A percentile compares a stretch with the other conserved stretches of the same genome.
These are phyloP conservation scores for Dromas ardeola DNA, from an alignment of 2,113 vertebrate species.

Conservation along the genomic window DNA sequence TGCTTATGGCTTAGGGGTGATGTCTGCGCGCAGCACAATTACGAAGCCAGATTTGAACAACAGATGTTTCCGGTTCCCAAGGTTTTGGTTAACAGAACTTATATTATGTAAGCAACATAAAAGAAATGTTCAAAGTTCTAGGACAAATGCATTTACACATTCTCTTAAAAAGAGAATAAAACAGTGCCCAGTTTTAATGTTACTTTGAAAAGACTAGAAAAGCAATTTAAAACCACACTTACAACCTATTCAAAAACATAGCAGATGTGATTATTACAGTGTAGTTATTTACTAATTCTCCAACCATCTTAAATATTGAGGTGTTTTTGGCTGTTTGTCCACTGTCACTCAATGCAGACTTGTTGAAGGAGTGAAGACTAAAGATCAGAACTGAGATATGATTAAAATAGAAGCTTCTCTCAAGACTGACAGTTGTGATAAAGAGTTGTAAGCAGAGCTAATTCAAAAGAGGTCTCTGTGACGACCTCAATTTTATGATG, in stretches of 20 bases:
- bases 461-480: conserved; percentile 30
- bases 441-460: conserved; percentile 36
- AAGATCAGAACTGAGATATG: background rate
- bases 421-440: conserved; percentile 27
- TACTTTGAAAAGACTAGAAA: background rate
- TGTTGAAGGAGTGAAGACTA: background rate
- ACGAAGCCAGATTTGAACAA: background rate
- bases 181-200: background rate
- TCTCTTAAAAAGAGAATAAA: background rate
- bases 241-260: background rate
- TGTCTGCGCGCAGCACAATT: background rate
- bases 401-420: conserved; percentile 22
- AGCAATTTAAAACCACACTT: background rate
- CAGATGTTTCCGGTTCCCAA: conserved; percentile 10
- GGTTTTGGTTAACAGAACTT: background rate
- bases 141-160: background rate
- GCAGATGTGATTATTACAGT: background rate
- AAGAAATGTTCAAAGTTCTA: background rate
- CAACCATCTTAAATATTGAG: background rate
- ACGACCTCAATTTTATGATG: conserved; percentile 68
- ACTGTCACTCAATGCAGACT: background rate
- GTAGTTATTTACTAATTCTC: background rate
- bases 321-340: background rate
- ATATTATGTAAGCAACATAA: background rate
- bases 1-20: background rate